Evolutionary conservation across 2,113 vertebrate genomes (phyloP), one percentile per base, ranked within the genome.

Genomic region (Hyaena hyaena): DNA sequence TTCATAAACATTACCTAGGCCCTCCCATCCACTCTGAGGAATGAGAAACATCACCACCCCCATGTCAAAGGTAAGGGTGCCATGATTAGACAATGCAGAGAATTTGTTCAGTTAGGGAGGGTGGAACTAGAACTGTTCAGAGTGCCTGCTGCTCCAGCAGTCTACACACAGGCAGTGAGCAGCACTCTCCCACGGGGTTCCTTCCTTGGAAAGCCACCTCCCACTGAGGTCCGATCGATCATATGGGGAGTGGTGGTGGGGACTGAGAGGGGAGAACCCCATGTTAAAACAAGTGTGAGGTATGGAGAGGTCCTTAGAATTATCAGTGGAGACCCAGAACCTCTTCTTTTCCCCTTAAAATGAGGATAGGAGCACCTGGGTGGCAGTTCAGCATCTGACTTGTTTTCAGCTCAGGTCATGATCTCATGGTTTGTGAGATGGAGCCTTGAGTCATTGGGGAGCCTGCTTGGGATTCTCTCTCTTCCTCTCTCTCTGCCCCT

Each of bases 211-310:
- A 45, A 69, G n/a, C 65, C 3, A 8, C 5, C 4, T 87, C 50
- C 33, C 7, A 76, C 33, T 31, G 5, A 61, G 73, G 39, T 24
- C 1, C 4, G 26, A 24, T 7, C 53, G 39, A 39, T 66, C 28
- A 39, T n/a, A n/a, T 0, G 48, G 24, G 26, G 77, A 0, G 5
- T 39, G 8, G 33, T 19, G 1, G 7, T 61, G 58, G 58, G 33
- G 31, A 19, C 50, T 33, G 15, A 7, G 45, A 5, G 48, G 63
- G 8, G n/a, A 85, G 16, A 88, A 10, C 14, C 45, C 45, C 19
- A 1, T 1, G 23, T 14, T 53, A 10, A 84, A 35, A 48, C 28
- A 33, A 88, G 16, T 24, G 5, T 35, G 39, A 28, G 10, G n/a
- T 63, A 4, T 1, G 21, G 66, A 48, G 76, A 48, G 76, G 39